Evolutionary conservation across 2,113 vertebrate species (phyloP), one percentile per base, ranked within the genome.

Genomic region (Plecturocebus donacophilus): DNA sequence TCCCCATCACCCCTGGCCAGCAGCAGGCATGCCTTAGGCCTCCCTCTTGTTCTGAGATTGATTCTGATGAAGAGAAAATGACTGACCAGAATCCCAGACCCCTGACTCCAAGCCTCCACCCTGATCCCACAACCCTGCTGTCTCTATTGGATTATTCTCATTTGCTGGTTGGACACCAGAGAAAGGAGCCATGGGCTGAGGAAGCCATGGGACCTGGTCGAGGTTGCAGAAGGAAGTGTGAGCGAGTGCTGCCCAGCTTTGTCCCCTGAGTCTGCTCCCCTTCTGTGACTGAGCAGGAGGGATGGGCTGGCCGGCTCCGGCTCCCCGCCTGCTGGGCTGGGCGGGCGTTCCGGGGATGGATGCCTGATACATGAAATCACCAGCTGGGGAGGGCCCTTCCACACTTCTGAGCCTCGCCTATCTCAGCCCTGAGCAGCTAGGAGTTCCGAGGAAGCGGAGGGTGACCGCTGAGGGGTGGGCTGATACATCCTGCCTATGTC

Each of bases 301-400:
- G 23, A 49, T 52, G 25, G 42, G 42, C 87, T 10, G 35, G 38
- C 64, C n/a, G n/a, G n/a, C n/a, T n/a, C 4, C 0, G 38, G 20
- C 56, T 70, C 81, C 85, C 79, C 73, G 81, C n/a, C n/a, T n/a
- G n/a, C n/a, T n/a, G n/a, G n/a, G n/a, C 82, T 73, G 85, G 95
- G 81, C 11, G 5, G 49, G 1, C 5, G 61, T 5, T 42, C 73
- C 54, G 40, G 16, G 81, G 73, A 75, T 21, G 12, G 80, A 97
- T 94, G 93, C 91, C 80, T 97, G 73, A 38, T 3, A 73, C 27
- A 85, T 97, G 96, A 95, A 87, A 4, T 97, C 97, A 95, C 61
- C 6, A 12, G n/a, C 90, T 91, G 75, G 91, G 75, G 91, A 96
- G 91, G 91, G 75, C 73, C 82, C 20, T 66, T 80, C 61, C 45